Evolutionary conservation across 2,797 vertebrate species (phyloP).

Genomic region (Paedocypris micromegethes): DNA sequence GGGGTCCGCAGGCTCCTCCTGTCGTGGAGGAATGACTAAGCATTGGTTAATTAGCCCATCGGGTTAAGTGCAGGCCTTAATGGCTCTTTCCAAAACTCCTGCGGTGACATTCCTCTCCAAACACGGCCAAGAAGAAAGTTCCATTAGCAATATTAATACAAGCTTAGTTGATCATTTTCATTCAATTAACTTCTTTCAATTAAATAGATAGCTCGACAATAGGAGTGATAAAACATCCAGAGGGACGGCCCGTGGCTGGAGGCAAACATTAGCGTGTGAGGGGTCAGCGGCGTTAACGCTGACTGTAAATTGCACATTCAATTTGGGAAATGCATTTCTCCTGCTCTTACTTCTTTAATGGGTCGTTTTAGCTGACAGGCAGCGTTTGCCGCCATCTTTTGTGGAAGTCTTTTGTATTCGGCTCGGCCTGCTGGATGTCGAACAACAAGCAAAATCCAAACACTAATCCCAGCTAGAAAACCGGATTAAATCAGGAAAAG

Average conservation of each 20-base stretch:
- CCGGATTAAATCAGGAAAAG: too few species aligned
- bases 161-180: slow-evolving; percentile 99
- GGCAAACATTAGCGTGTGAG: slow-evolving; percentile 92
- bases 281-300: slow-evolving; percentile 84
- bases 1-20: slow-evolving; percentile 62
- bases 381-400: slow-evolving; percentile 73
- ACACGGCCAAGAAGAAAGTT: slow-evolving; percentile 98
- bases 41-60: slow-evolving; percentile 99
- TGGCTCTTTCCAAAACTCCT: slow-evolving; percentile 97
- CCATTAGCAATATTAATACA: slow-evolving; percentile 99
- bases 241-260: slow-evolving; percentile 92
- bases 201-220: slow-evolving; percentile 99
- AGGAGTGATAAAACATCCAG: slow-evolving; percentile 95
- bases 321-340: slow-evolving; percentile 97
- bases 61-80: slow-evolving; percentile 99
- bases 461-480: background rate
- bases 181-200: slow-evolving; percentile 99
- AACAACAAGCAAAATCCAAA: background rate
- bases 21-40: slow-evolving; percentile 92
- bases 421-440: background rate
- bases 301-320: slow-evolving; percentile 98
- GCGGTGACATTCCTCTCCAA: slow-evolving; percentile 94
- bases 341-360: slow-evolving; percentile 90
- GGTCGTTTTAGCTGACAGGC: slow-evolving; percentile 91
- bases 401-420: slow-evolving; percentile 53